These are phyloP conservation scores for Sitta europaea DNA, from an alignment of 2,113 vertebrate species.

Conservation along the genomic window DNA sequence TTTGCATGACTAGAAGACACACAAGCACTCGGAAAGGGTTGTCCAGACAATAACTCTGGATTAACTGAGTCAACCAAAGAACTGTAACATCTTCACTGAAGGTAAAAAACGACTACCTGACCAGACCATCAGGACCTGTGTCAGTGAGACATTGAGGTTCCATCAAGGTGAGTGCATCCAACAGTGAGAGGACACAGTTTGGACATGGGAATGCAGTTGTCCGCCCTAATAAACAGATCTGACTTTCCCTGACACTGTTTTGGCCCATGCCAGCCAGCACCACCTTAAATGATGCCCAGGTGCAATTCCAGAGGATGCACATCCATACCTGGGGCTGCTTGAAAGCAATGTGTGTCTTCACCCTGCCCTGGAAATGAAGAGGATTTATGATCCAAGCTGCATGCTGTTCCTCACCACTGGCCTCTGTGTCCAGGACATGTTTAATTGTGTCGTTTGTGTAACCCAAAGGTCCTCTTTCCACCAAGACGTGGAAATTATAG, in stretches of 20 bases:
- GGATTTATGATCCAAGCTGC: not conserved
- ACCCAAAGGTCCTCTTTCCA: not conserved
- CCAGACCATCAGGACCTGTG: not conserved
- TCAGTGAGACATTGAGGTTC: not conserved
- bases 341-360: not conserved
- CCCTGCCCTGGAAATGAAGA: not conserved
- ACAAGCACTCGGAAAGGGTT: rapidly evolving
- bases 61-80: not conserved
- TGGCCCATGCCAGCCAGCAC: not conserved
- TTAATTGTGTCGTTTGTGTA: not conserved
- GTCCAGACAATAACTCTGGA: not conserved
- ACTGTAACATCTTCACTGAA: not conserved
- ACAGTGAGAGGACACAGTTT: not conserved
- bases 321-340: rapidly evolving
- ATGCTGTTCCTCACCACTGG: not conserved
- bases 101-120: not conserved
- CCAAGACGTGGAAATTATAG: not conserved
- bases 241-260: not conserved
- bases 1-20: not conserved
- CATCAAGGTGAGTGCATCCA: not conserved
- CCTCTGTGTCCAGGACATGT: not conserved
- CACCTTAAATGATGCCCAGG: not conserved
- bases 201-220: rapidly evolving
- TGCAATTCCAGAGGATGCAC: not conserved
- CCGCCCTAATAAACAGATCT: not conserved